These are phyloP conservation scores for Bombycilla garrulus DNA, from an alignment of 2,113 vertebrate species.

Conservation along the genomic window DNA sequence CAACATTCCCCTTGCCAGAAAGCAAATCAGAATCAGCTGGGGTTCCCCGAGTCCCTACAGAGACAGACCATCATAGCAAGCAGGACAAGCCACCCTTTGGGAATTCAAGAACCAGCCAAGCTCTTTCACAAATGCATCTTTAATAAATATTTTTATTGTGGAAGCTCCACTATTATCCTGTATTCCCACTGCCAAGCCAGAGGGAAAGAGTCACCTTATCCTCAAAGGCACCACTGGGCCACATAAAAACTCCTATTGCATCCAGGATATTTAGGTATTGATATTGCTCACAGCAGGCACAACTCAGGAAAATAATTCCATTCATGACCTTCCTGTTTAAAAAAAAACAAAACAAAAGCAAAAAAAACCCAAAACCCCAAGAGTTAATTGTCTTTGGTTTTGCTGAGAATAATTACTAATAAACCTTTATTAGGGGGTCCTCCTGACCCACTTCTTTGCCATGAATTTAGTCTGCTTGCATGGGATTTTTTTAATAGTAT, in stretches of 20 bases:
- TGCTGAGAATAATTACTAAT: conserved; percentile 1
- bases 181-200: neutral
- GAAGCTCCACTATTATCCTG: neutral
- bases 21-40: neutral
- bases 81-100: neutral
- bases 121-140: neutral
- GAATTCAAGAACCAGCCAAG: neutral
- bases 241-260: neutral
- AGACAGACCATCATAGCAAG: fast-evolving
- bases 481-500: neutral
- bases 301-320: neutral
- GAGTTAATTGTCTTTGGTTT: neutral
- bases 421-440: neutral
- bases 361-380: too few species aligned
- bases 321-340: neutral
- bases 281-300: neutral
- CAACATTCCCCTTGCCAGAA: neutral
- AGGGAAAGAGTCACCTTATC: neutral
- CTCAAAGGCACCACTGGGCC: neutral
- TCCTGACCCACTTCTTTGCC: neutral
- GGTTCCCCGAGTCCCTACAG: neutral
- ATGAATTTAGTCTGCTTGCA: neutral
- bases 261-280: neutral
- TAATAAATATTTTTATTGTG: neutral
- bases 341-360: neutral